These are phyloP conservation scores for Ophioninae sp. DNA, from an alignment of 2,888 invertebrate species.

Conservation along the genomic window DNA sequence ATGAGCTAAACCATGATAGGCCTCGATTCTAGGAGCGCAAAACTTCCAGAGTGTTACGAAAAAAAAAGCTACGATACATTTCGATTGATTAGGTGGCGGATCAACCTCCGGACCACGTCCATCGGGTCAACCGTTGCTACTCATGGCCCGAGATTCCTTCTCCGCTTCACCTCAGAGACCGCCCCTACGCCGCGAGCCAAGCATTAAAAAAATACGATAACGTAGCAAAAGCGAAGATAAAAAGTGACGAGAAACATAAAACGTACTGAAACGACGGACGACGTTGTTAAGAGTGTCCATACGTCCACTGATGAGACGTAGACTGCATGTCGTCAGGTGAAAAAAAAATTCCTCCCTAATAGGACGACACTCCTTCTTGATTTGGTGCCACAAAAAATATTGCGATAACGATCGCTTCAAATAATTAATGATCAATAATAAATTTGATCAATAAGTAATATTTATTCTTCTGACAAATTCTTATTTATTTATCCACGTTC, in stretches of 20 bases:
- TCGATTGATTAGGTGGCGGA: slow-evolving; percentile 69
- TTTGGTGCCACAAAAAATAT: slow-evolving; percentile 1
- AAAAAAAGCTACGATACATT: slow-evolving; percentile 48
- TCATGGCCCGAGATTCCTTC: slow-evolving; percentile 69
- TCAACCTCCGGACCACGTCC: slow-evolving; percentile 83
- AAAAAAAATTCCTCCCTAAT: slow-evolving; percentile 15
- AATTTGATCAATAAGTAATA: slow-evolving; percentile 56
- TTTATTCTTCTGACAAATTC: not conserved
- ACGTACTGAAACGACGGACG: not conserved
- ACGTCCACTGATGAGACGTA: slow-evolving; percentile 1
- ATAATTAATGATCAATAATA: slow-evolving; percentile 61
- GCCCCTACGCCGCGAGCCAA: slow-evolving; percentile 74
- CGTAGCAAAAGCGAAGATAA: slow-evolving; percentile 11
- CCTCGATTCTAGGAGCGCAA: not conserved
- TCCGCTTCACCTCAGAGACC: slow-evolving; percentile 68
- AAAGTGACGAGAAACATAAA: slow-evolving; percentile 12
- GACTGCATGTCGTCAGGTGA: not conserved
- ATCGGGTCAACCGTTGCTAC: slow-evolving; percentile 90
- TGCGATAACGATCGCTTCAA: slow-evolving; percentile 63
- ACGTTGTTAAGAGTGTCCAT: slow-evolving; percentile 28
- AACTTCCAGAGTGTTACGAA: not conserved
- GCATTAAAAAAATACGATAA: slow-evolving; percentile 78
- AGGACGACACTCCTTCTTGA: slow-evolving; percentile 14
- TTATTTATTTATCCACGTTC: slow-evolving; percentile 1
- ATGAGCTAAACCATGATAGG: slow-evolving; percentile 7